These are phyloP conservation scores for Melanerpes aurifrons DNA, from an alignment of 2,113 vertebrate species.

Conservation along the genomic window DNA sequence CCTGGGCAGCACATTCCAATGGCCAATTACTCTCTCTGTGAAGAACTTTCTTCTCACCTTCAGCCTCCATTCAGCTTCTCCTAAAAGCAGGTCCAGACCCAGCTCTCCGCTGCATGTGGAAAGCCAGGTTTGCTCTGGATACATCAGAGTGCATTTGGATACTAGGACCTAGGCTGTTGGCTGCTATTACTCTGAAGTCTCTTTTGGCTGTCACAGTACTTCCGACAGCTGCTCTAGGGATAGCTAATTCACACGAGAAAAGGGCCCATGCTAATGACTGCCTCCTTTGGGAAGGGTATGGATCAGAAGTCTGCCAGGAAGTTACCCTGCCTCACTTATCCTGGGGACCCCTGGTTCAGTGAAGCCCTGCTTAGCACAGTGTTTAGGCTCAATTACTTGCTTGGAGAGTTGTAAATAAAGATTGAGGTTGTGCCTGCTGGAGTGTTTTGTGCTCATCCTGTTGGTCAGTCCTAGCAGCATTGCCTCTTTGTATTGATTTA, in stretches of 20 bases:
- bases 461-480: neutral
- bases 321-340: conserved; percentile 59
- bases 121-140: neutral
- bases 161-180: neutral
- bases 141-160: neutral
- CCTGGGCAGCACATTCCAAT: no score
- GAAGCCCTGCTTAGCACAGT: no score
- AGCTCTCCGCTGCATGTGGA: neutral
- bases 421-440: neutral
- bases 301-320: neutral
- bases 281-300: neutral
- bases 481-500: neutral
- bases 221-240: neutral
- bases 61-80: neutral
- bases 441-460: neutral
- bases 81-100: neutral
- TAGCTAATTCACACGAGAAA: neutral
- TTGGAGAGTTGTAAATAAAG: neutral
- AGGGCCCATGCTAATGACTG: neutral
- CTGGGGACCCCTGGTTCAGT: no score
- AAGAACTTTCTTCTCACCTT: no score
- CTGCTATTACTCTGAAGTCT: neutral
- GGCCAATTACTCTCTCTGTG: no score
- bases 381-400: neutral
- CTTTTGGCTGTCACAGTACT: neutral